Percentiles rank a stretch among this genome's conserved stretches.
phyloP scores from a whole-genome alignment of 2,113 vertebrate genomes.

The Malurus cyaneus region DNA sequence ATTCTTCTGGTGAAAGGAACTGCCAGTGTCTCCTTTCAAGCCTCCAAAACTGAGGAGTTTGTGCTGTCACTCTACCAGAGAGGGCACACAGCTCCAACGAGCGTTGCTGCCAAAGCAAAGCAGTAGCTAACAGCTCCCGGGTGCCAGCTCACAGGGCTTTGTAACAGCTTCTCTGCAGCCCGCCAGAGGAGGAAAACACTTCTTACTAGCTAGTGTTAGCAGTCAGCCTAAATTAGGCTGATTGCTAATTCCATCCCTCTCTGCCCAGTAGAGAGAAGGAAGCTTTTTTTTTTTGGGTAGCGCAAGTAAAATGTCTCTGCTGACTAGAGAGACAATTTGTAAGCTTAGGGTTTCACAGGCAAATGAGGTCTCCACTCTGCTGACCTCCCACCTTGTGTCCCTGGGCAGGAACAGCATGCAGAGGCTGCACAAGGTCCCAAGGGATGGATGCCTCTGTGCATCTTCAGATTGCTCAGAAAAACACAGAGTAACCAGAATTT shows the following conservation, averaged over 20 bases:
- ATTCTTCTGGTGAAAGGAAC: slow-evolving; percentile 35
- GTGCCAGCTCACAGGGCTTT: background rate
- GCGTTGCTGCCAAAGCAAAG: background rate
- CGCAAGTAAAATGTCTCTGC: background rate
- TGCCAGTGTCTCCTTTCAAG: background rate
- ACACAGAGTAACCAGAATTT: background rate
- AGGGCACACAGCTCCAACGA: background rate
- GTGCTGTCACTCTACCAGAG: background rate
- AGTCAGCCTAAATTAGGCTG: background rate
- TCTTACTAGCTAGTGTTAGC: background rate
- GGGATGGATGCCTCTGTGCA: background rate
- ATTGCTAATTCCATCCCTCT: no score
- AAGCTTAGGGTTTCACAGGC: background rate
- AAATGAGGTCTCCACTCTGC: background rate
- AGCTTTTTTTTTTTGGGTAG: background rate
- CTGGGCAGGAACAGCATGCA: background rate
- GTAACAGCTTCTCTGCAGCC: background rate
- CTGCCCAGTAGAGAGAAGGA: background rate
- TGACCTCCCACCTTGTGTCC: background rate
- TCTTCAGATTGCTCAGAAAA: background rate
- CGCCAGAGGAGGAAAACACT: background rate
- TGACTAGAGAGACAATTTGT: background rate
- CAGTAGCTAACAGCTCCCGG: background rate
- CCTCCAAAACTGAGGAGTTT: background rate
- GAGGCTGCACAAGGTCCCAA: background rate